These are phyloP conservation scores for Protobothrops flavoviridis DNA, from an alignment of 2,113 vertebrate species.

Conservation along the genomic window DNA sequence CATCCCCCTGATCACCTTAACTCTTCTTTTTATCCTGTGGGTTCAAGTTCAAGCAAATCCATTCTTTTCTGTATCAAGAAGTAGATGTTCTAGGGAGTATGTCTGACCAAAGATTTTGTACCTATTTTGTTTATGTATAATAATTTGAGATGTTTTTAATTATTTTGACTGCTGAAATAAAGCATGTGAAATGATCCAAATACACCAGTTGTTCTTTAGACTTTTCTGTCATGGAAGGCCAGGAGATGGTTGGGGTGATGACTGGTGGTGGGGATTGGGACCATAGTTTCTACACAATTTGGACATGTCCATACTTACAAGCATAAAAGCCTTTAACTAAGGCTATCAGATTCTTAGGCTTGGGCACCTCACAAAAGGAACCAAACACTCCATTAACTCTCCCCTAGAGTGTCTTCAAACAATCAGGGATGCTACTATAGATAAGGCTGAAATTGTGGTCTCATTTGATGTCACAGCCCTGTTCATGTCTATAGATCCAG, in stretches of 20 bases:
- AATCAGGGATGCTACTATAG: too few relatives aligned
- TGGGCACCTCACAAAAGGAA: too few relatives aligned
- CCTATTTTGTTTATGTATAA: conserved; percentile 98
- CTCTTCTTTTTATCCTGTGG: conserved; percentile 55
- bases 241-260: not conserved
- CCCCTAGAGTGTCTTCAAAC: too few relatives aligned
- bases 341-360: too few relatives aligned
- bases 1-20: conserved; percentile 20
- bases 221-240: conserved; percentile 63
- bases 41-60: conserved; percentile 63
- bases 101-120: conserved; percentile 85
- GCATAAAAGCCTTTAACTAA: not conserved
- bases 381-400: too few relatives aligned
- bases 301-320: not conserved
- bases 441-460: too few relatives aligned
- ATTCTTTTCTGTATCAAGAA: conserved; percentile 69
- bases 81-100: conserved; percentile 75
- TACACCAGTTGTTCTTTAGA: conserved; percentile 73
- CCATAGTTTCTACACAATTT: not conserved
- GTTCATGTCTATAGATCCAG: too few relatives aligned
- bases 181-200: conserved; percentile 98
- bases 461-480: too few relatives aligned
- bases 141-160: conserved; percentile 98
- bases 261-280: not conserved
- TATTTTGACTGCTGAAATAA: conserved; percentile 99